Base-by-base conservation (phyloP, 2,113 vertebrate species). In the Colistium nudipinnis region DNA sequence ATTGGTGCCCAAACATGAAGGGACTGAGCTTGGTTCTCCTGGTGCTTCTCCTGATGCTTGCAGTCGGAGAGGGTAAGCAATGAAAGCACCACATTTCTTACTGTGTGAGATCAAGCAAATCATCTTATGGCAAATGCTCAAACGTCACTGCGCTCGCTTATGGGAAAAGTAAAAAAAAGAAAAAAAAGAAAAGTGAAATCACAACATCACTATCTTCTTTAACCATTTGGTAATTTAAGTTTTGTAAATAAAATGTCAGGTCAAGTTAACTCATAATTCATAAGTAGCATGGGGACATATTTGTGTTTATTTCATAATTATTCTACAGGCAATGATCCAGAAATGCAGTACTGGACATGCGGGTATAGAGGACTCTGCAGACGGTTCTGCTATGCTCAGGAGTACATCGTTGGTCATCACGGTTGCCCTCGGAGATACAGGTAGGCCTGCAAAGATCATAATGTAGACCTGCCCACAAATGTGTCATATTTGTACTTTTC, bases 301-400 rank as follows among this genome's bases (percentile, higher is more conserved):
- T 13, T 56, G 1, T 47, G 22, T 43, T 44, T 38, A 7, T 61
- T 63, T 39, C 39, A 31, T 64, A 13, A 56, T 51, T 22, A n/a
- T 74, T 72, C 45, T 39, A 44, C 54, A 93, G 90, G 81, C 27
- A 70, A 82, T 41, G 84, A 91, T 64, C 73, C 81, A 56, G 90
- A 89, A 30, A 73, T 74, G 68, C 88, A 91, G 67, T 89, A 90
- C 45, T 90, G 88, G 90, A 91, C 90, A 1, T 93, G 92, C 83
- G 92, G 90, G 45, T 88, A 91, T 75, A 91, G 87, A 90, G 91
- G 92, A 91, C 88, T 92, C 81, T 93, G 92, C 85, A 89, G 90
- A 45, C 88, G 92, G 78, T 90, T 89, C 85, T 93, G 92, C 60
- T 84, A 90, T 82, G 89, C 91, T 49, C 88, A 91, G 59, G 91